Conservation (phyloP, 2,113 vertebrate genomes). For the Isurus oxyrinchus region DNA sequence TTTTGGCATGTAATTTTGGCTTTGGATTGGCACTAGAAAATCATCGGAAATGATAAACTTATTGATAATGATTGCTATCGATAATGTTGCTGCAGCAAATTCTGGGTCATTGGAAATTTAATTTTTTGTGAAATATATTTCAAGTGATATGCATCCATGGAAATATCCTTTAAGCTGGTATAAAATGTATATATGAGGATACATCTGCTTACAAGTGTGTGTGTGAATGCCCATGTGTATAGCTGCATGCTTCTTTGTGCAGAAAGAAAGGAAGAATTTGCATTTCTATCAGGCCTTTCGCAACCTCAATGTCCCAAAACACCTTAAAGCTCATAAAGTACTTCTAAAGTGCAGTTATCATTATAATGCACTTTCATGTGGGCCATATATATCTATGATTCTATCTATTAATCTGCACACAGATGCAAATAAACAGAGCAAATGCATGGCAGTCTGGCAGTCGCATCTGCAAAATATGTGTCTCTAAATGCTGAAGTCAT, state of each 20-base stretch:
- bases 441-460: neutral
- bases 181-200: neutral
- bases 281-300: neutral
- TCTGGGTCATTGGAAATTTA: neutral
- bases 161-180: no score
- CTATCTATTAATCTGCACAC: neutral
- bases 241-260: neutral
- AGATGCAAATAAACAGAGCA: neutral
- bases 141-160: neutral
- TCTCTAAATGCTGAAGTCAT: constrained; percentile 18
- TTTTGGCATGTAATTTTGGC: no score
- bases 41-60: neutral
- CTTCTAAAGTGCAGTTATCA: neutral
- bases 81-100: neutral
- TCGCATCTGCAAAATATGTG: neutral
- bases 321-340: neutral
- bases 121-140: neutral
- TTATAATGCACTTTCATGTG: neutral
- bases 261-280: neutral
- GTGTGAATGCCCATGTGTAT: neutral
- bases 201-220: neutral
- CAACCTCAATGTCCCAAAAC: neutral
- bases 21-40: neutral
- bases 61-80: neutral
- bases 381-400: neutral